Conservation (phyloP, 2,888 invertebrate species). For the Metacarcinus magister region DNA sequence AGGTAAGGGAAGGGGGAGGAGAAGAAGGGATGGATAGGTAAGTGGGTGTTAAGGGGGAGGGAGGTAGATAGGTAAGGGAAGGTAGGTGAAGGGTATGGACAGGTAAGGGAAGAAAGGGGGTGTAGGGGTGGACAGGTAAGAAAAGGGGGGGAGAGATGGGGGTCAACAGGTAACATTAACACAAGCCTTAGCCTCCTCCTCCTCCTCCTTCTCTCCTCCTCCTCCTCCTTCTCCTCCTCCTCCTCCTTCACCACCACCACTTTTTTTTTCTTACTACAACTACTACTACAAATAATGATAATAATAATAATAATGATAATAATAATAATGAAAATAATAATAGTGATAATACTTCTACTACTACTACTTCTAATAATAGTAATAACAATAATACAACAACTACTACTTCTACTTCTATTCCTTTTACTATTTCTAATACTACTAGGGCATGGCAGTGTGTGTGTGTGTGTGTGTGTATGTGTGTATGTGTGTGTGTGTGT, state of each 20-base stretch:
- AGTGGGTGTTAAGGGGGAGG: no score
- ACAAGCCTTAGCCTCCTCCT: background rate
- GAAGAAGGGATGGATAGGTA: background rate
- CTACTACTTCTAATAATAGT: no score
- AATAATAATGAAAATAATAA: no score
- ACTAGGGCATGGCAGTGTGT: background rate
- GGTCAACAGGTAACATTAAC: conserved; percentile 31
- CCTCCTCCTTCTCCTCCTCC: background rate
- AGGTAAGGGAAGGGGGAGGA: background rate
- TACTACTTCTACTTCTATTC: background rate
- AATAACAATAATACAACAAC: background rate
- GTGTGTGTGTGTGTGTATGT: conserved; percentile 32
- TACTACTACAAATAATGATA: no score
- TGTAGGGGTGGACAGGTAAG: background rate
- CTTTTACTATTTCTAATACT: background rate
- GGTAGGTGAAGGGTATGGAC: background rate
- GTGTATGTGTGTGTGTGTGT: conserved; percentile 20
- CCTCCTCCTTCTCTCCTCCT: background rate
- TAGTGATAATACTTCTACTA: no score
- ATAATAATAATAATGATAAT: no score
- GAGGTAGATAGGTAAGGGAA: no score
- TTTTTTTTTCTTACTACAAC: no score
- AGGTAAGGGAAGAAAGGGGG: background rate
- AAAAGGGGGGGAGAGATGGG: background rate
- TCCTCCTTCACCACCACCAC: background rate